Conservation (phyloP, 2,113 vertebrate species). For the Hyperoodon ampullatus region DNA sequence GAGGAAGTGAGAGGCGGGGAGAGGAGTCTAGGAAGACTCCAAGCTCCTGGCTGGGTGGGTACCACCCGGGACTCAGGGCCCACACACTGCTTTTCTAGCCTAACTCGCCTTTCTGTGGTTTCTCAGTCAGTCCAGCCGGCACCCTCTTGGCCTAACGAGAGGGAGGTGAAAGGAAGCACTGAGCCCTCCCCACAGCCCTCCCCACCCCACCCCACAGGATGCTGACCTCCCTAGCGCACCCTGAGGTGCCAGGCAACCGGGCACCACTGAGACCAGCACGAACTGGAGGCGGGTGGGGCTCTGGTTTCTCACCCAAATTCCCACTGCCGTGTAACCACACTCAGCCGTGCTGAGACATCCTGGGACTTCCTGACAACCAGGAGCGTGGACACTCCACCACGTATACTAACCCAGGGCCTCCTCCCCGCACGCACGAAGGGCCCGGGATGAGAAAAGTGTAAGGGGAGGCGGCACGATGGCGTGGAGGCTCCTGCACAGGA, state of each 20-base stretch:
- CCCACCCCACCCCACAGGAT: not conserved
- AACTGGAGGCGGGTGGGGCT: rapidly evolving
- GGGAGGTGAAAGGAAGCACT: not conserved
- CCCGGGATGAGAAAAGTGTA: rapidly evolving
- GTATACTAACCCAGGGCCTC: rapidly evolving
- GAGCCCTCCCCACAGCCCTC: rapidly evolving
- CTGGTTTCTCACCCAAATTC: not conserved
- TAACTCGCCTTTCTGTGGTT: rapidly evolving
- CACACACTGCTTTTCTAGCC: rapidly evolving
- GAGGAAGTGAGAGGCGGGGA: rapidly evolving
- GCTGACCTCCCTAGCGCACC: not conserved
- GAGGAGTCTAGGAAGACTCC: too few relatives aligned
- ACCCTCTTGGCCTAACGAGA: rapidly evolving
- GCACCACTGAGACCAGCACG: rapidly evolving
- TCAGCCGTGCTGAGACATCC: rapidly evolving
- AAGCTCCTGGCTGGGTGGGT: rapidly evolving
- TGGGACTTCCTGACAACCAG: rapidly evolving
- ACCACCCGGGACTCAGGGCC: rapidly evolving
- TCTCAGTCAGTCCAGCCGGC: not conserved
- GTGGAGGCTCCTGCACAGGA: rapidly evolving
- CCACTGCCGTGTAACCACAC: rapidly evolving
- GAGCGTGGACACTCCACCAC: rapidly evolving
- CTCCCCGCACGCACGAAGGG: rapidly evolving
- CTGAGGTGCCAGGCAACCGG: not conserved
- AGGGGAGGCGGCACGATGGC: rapidly evolving